Base-by-base conservation (phyloP, 2,113 vertebrate genomes). In the Trichomycterus rosablanca region DNA sequence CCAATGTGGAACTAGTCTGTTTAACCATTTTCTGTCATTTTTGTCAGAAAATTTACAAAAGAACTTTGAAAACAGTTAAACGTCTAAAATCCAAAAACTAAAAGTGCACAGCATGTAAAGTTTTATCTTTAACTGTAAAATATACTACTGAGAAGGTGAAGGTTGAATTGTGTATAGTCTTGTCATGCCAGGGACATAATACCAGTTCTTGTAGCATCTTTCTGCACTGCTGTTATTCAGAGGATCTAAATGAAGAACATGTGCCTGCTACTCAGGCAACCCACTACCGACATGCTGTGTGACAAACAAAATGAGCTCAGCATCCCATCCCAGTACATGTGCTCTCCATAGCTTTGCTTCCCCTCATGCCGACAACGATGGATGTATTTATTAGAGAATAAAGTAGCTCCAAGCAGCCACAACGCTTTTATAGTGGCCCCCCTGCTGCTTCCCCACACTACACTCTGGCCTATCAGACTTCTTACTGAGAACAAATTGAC, bases 401-500 rank as follows among this genome's bases (percentile, higher is more conserved):
- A 72, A 67, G 70, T 72, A 72, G 59, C 64, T 72, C 64, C 32
- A 59, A 67, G 62, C 63, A 67, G 58, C 69, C 63, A n/a, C 45
- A 6, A 34, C 15, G 24, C 58, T 72, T 72, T 72, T 67, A 67
- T 50, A 63, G 52, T 28, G 37, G 64, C 46, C 42, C 54, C 70
- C 62, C 70, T 9, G 48, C 59, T 67, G 70, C 30, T 48, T 63
- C 70, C 35, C 64, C 49, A 66, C 72, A 59, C 59, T 66, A 70
- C 67, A 70, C 63, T 59, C 40, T 57, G 57, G 30, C 57, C 65
- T 57, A 69, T 73, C 66, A 70, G 71, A 67, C 67, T 67, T 49
- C 67, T 70, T 54, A 74, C 67, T 42, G 63, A 32, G 72, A 66
- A 76, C 58, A 74, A 73, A 71, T 60, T 59, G 73, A 78, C 46